Evolutionary conservation across 2,113 vertebrate species (phyloP).

Genomic region (Camelus dromedarius): DNA sequence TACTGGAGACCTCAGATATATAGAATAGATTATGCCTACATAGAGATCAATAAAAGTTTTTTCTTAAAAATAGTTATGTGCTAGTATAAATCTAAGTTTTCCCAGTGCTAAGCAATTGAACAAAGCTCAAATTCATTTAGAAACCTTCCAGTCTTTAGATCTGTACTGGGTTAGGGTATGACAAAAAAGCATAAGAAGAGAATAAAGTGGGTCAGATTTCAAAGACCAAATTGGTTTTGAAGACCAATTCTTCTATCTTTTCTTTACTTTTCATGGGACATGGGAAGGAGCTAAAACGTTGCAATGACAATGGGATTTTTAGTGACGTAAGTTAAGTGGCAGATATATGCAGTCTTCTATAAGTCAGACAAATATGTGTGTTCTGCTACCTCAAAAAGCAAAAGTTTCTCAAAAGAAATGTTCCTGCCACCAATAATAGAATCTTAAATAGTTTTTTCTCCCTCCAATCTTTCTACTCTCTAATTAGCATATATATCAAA

Average conservation of each 20-base stretch:
- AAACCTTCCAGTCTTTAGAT: not conserved
- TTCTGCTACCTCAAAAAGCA: not conserved
- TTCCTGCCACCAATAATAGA: not conserved
- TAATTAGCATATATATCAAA: slow-evolving; percentile 4
- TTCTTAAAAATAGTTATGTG: slow-evolving; percentile 18
- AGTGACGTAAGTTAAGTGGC: not conserved
- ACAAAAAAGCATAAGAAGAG: not conserved
- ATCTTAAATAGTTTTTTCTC: not conserved
- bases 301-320: not conserved
- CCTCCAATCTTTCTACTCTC: not conserved
- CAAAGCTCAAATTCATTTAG: slow-evolving; percentile 18
- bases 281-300: not conserved
- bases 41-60: not conserved
- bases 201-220: not conserved
- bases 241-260: not conserved
- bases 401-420: slow-evolving; percentile 39
- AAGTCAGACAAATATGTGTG: not conserved
- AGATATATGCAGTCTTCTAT: not conserved
- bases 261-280: not conserved
- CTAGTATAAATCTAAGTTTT: not conserved
- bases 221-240: not conserved
- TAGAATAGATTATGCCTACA: not conserved
- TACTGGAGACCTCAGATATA: not conserved
- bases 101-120: not conserved
- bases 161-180: not conserved